A percentile compares a stretch with the other conserved stretches of the same genome.
Evolutionary conservation across 2,797 vertebrate species (phyloP).

Genomic region (Muraenolepis orangiensis): DNA sequence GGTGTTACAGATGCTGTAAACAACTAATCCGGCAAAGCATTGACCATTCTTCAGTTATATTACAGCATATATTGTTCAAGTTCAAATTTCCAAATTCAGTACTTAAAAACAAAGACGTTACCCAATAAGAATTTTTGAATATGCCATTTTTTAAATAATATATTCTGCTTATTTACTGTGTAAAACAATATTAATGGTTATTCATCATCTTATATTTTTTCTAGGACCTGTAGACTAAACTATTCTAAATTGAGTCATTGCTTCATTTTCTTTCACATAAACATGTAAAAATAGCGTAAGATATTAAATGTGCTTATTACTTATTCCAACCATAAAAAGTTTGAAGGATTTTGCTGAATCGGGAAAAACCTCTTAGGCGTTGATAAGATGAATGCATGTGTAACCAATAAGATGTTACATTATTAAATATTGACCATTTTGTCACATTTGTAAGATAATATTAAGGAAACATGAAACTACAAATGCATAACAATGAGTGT

Average conservation of each 20-base stretch:
- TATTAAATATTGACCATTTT: slow-evolving; percentile 34
- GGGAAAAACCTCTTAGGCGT: slow-evolving; percentile 48
- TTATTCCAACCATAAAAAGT: slow-evolving; percentile 35
- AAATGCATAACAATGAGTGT: slow-evolving; percentile 52
- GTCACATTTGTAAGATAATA: slow-evolving; percentile 26
- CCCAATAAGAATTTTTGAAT: slow-evolving; percentile 12
- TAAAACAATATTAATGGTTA: slow-evolving; percentile 9
- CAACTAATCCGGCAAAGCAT: neutral
- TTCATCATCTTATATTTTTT: neutral
- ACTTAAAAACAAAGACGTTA: slow-evolving; percentile 4
- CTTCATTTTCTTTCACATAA: slow-evolving; percentile 4
- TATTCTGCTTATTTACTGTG: slow-evolving; percentile 19
- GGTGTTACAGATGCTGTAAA: slow-evolving; percentile 10
- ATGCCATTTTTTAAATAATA: slow-evolving; percentile 17
- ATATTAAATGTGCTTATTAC: slow-evolving; percentile 35
- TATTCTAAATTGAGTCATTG: slow-evolving; percentile 9
- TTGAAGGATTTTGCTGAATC: slow-evolving; percentile 38
- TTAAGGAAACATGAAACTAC: slow-evolving; percentile 42
- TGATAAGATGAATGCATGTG: slow-evolving; percentile 28
- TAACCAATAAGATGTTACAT: slow-evolving; percentile 32
- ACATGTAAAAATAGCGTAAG: slow-evolving; percentile 40
- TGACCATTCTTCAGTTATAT: slow-evolving; percentile 10
- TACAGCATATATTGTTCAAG: neutral
- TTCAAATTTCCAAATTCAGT: neutral
- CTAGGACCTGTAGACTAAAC: neutral